phyloP scores from a whole-genome alignment of 2,113 vertebrate genomes.

The Scopus umbretta region DNA sequence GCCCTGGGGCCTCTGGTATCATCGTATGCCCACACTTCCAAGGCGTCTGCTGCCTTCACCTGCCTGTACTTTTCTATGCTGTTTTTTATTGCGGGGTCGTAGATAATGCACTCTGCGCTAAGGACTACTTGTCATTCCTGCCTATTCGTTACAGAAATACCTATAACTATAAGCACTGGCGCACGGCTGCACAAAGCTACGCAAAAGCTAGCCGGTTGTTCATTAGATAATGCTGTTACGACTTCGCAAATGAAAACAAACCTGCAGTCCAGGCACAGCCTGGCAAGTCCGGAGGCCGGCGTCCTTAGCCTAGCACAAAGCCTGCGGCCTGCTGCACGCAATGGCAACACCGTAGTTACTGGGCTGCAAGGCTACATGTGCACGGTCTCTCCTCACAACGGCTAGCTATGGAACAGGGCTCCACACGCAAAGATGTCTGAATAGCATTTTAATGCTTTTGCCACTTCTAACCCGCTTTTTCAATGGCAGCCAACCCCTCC shows the following conservation, averaged over 20 bases:
- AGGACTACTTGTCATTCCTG: not conserved
- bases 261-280: not conserved
- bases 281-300: not conserved
- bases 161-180: not conserved
- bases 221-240: not conserved
- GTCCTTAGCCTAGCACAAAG: not conserved
- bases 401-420: not conserved
- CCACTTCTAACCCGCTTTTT: not conserved
- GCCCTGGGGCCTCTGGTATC: not conserved
- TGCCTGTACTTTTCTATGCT: not conserved
- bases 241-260: not conserved
- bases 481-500: not conserved
- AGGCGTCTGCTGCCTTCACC: not conserved
- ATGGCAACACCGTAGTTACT: not conserved
- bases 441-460: not conserved
- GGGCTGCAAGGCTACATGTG: not conserved
- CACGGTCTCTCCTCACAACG: fast-evolving
- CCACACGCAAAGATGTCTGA: not conserved
- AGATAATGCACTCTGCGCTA: not conserved
- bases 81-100: not conserved
- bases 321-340: too few relatives aligned
- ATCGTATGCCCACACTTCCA: not conserved
- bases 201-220: not conserved
- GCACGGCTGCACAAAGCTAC: not conserved
- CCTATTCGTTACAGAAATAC: not conserved